phyloP scores from a whole-genome alignment of 2,113 vertebrate genomes.

The Austrofundulus limnaeus region DNA sequence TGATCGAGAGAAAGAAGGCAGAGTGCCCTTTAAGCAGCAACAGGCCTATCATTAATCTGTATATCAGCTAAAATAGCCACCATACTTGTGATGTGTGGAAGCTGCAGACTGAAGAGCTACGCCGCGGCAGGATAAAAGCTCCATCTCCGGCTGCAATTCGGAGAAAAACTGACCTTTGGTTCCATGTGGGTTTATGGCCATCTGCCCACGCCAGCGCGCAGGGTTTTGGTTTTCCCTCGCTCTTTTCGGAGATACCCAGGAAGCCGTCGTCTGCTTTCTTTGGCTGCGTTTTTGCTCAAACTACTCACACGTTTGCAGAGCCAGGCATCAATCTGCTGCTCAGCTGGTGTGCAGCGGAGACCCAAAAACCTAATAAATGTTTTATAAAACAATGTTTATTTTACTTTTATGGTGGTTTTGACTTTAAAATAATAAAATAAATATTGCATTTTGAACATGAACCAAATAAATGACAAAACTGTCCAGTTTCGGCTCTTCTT shows the following conservation, averaged over 20 bases:
- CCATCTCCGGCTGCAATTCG: slow-evolving; percentile 7
- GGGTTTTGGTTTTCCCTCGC: not conserved
- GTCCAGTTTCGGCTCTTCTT: too few relatives aligned
- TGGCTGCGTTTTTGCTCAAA: not conserved
- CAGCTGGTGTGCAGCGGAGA: not conserved
- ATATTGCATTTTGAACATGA: too few relatives aligned
- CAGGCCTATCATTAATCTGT: not conserved
- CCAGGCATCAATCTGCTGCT: not conserved
- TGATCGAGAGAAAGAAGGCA: not conserved
- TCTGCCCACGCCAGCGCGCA: slow-evolving; percentile 2
- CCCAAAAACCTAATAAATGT: not conserved
- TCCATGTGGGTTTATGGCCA: slow-evolving; percentile 7
- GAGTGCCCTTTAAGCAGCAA: too few relatives aligned
- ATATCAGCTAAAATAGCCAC: not conserved
- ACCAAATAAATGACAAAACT: too few relatives aligned
- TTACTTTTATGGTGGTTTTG: too few relatives aligned
- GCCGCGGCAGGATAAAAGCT: slow-evolving; percentile 1
- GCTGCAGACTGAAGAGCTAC: not conserved
- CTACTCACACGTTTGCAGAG: not conserved
- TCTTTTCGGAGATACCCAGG: not conserved
- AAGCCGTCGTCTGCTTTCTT: not conserved
- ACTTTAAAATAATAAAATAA: too few relatives aligned
- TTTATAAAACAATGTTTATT: not conserved
- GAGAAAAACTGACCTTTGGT: slow-evolving; percentile 23
- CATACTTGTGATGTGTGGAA: not conserved